Evolutionary conservation across 2,797 vertebrate genomes (phyloP).

Genomic region (Adrianichthys oophorus): DNA sequence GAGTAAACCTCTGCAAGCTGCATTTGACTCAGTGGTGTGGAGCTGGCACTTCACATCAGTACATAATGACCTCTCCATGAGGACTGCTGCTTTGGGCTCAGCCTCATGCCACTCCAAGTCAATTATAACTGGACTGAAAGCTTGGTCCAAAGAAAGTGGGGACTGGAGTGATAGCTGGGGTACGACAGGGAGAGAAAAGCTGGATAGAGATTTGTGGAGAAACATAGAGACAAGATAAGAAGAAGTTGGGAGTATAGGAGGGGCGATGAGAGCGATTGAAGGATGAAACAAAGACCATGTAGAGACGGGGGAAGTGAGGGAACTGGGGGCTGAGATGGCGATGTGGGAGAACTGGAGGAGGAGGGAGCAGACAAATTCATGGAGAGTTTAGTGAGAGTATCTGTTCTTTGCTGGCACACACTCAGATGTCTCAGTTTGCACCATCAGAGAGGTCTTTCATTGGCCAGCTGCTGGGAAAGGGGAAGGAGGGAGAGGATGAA

Average conservation of each 20-base stretch:
- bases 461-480: slow-evolving; percentile 58
- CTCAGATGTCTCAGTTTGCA: slow-evolving; percentile 57
- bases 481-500: slow-evolving; percentile 36
- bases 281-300: slow-evolving; percentile 12
- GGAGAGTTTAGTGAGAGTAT: slow-evolving; percentile 36
- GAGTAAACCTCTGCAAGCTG: slow-evolving; percentile 18
- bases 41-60: slow-evolving; percentile 38
- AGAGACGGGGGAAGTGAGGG: slow-evolving; percentile 14
- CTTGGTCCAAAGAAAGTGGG: slow-evolving; percentile 39
- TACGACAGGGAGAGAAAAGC: neutral
- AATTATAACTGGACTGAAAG: slow-evolving; percentile 61
- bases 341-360: slow-evolving; percentile 6
- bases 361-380: slow-evolving; percentile 34
- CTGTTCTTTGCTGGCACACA: slow-evolving; percentile 35
- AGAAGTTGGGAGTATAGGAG: slow-evolving; percentile 2
- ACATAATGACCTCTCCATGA: slow-evolving; percentile 46
- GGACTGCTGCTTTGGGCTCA: slow-evolving; percentile 36
- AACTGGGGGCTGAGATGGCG: slow-evolving; percentile 2
- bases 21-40: slow-evolving; percentile 43
- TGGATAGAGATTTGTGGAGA: slow-evolving; percentile 15
- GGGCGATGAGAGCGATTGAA: slow-evolving; percentile 4
- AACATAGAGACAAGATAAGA: slow-evolving; percentile 13
- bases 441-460: slow-evolving; percentile 60
- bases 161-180: slow-evolving; percentile 45
- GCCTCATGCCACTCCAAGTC: slow-evolving; percentile 57